These are phyloP conservation scores for Hybos culiciformis DNA, from an alignment of 2,888 invertebrate genomes.

Conservation along the genomic window DNA sequence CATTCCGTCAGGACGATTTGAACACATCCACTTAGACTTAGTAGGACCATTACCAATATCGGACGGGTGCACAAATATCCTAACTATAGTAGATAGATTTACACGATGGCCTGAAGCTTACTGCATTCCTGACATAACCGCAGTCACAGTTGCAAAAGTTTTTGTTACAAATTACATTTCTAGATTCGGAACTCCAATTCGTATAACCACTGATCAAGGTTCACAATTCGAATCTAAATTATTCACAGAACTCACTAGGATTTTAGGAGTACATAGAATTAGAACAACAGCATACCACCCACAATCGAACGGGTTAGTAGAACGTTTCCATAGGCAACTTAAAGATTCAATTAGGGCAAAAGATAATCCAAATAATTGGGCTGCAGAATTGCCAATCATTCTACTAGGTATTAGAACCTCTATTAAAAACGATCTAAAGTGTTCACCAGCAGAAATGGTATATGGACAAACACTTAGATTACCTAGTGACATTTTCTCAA, in stretches of 20 bases:
- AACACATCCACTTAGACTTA: constrained; percentile 22
- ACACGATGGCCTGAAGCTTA: constrained; percentile 13
- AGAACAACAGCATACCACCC: not conserved
- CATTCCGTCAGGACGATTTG: constrained; percentile 8
- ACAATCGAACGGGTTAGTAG: not conserved
- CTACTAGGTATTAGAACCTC: not conserved
- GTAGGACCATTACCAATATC: constrained; percentile 23
- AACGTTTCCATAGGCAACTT: not conserved
- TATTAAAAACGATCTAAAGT: not conserved
- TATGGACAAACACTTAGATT: not conserved
- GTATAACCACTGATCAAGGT: constrained; percentile 10
- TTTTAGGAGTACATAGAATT: not conserved
- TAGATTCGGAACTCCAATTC: constrained; percentile 9
- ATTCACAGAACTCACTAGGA: constrained; percentile 3
- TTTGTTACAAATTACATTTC: constrained; percentile 12
- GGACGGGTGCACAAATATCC: constrained; percentile 7
- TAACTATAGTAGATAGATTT: constrained; percentile 11
- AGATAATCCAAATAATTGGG: not conserved
- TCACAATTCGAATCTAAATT: constrained; percentile 11
- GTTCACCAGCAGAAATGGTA: not conserved
- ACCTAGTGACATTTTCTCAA: not conserved
- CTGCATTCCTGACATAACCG: constrained; percentile 9
- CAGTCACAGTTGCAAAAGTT: constrained; percentile 7
- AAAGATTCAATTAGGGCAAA: not conserved
- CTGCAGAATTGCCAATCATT: not conserved